Evolutionary conservation across 2,888 invertebrate genomes (phyloP).

Genomic region (Brachyopa scutellaris): DNA sequence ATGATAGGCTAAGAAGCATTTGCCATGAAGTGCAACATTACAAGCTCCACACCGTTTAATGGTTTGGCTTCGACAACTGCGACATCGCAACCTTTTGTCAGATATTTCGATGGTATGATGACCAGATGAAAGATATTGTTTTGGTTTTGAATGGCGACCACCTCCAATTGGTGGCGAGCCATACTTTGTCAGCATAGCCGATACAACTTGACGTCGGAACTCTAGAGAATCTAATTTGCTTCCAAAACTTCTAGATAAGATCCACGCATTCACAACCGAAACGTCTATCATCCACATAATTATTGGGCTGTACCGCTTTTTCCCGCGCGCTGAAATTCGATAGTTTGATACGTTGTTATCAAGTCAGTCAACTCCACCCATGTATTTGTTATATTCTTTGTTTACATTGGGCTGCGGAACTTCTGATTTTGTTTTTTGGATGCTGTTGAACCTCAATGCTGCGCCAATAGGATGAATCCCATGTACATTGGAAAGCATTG

Average conservation of each 20-base stretch:
- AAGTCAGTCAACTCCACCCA: background rate
- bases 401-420: background rate
- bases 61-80: background rate
- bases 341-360: background rate
- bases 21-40: too few relatives aligned
- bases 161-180: background rate
- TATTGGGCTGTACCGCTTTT: background rate
- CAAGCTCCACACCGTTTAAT: background rate
- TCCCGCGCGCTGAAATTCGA: background rate
- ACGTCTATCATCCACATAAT: background rate
- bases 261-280: background rate
- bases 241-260: background rate
- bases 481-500: slow-evolving; percentile 1
- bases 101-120: slow-evolving; percentile 1
- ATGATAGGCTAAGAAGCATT: background rate
- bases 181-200: background rate
- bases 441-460: background rate
- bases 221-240: background rate
- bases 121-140: slow-evolving; percentile 4
- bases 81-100: background rate
- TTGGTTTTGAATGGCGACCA: background rate
- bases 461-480: background rate
- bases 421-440: background rate
- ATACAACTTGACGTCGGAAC: background rate
- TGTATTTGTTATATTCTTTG: too few relatives aligned